phyloP scores from a whole-genome alignment of 2,888 invertebrate genomes.

The Trissonchulus latispiculum region DNA sequence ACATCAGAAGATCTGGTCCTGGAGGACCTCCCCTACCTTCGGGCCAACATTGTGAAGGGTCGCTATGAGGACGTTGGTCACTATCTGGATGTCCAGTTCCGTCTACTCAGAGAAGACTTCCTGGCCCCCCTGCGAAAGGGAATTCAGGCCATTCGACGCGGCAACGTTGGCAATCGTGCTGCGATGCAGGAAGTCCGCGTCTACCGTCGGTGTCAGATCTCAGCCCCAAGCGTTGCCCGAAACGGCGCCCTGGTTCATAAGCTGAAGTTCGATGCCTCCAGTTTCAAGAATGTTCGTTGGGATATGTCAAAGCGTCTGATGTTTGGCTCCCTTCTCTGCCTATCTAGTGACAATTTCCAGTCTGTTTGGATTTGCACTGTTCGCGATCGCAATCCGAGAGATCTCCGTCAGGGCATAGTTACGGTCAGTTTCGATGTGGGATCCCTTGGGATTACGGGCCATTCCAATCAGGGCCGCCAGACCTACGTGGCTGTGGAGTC shows the following conservation, averaged over 20 bases:
- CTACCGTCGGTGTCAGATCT: conserved; percentile 25
- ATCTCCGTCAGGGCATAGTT: conserved; percentile 51
- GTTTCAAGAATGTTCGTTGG: conserved; percentile 39
- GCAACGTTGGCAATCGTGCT: neutral
- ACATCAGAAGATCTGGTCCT: conserved; percentile 40
- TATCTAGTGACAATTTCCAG: conserved; percentile 60
- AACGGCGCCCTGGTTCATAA: conserved; percentile 28
- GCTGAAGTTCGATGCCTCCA: conserved; percentile 25
- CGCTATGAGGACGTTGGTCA: conserved; percentile 57
- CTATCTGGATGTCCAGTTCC: conserved; percentile 69
- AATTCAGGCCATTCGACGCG: conserved; percentile 41
- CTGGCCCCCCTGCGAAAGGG: conserved; percentile 61
- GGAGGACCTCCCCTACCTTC: conserved; percentile 47
- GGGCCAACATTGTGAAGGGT: conserved; percentile 56
- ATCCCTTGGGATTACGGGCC: neutral
- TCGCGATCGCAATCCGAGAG: conserved; percentile 52
- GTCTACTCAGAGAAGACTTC: conserved; percentile 67
- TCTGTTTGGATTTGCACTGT: conserved; percentile 60
- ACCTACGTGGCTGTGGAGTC: conserved; percentile 59
- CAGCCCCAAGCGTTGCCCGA: conserved; percentile 27
- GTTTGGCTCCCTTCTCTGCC: conserved; percentile 62
- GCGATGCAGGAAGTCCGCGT: conserved; percentile 17
- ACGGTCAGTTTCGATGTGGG: conserved; percentile 11
- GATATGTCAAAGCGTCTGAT: conserved; percentile 56
- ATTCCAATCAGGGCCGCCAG: no score